A percentile compares a stretch with the other conserved stretches of the same genome.
phyloP scores from a whole-genome alignment of 2,797 vertebrate genomes.

The Acanthopagrus latus region DNA sequence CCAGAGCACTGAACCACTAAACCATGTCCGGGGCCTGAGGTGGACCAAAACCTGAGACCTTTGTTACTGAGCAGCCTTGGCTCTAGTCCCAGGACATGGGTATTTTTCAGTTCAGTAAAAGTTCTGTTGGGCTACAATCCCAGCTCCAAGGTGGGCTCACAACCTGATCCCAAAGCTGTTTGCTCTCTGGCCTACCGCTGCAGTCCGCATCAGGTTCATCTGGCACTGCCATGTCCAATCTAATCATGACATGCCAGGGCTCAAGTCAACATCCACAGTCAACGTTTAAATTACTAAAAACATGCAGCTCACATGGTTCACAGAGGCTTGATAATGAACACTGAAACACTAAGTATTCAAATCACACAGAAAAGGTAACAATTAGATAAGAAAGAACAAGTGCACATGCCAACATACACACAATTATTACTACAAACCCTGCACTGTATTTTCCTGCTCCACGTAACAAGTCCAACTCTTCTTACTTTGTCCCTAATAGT shows the following conservation, averaged over 20 bases:
- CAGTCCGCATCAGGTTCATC: conserved; percentile 52
- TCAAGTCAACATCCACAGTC: conserved; percentile 48
- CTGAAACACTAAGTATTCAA: conserved; percentile 5
- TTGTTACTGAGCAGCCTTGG: conserved; percentile 55
- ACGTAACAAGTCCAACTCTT: conserved; percentile 21
- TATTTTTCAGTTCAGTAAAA: conserved; percentile 52
- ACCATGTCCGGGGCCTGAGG: conserved; percentile 43
- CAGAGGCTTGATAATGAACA: conserved; percentile 14
- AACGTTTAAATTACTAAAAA: conserved; percentile 40
- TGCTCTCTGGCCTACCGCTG: conserved; percentile 53
- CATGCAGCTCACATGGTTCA: conserved; percentile 13
- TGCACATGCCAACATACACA: conserved; percentile 16
- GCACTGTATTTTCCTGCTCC: conserved; percentile 33
- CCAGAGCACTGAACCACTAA: conserved; percentile 49
- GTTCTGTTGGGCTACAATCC: conserved; percentile 61
- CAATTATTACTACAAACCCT: conserved; percentile 1
- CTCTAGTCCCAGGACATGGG: conserved; percentile 45
- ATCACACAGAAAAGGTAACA: conserved; percentile 1
- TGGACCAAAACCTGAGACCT: conserved; percentile 50
- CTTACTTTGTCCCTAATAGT: conserved; percentile 28
- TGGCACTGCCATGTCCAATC: conserved; percentile 58
- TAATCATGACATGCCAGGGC: conserved; percentile 44
- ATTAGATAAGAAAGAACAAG: conserved; percentile 15
- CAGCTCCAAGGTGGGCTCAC: conserved; percentile 69
- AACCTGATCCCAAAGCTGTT: conserved; percentile 64